Evolutionary conservation across 1,140 invertebrate genomes (phyloP).

Genomic region (Cyrtorhinus lividipennis): DNA sequence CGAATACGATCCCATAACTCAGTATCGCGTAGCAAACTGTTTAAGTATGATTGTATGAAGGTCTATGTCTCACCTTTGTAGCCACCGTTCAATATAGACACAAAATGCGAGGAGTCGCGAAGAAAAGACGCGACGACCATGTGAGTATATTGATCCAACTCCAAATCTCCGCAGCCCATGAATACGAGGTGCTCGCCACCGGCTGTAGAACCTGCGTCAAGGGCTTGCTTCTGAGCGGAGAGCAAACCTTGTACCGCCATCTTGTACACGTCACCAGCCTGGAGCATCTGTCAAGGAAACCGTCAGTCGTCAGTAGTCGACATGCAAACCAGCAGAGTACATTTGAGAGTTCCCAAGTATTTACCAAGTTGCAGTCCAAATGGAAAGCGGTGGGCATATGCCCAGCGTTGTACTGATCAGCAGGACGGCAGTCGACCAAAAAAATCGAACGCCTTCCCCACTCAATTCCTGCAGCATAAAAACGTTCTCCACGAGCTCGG

Average conservation of each 20-base stretch:
- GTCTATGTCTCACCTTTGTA: slow-evolving; percentile 47
- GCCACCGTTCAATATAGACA: slow-evolving; percentile 83
- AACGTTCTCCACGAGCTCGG: slow-evolving; percentile 62
- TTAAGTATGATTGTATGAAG: neutral
- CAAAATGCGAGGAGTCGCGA: slow-evolving; percentile 82
- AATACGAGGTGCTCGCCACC: slow-evolving; percentile 95
- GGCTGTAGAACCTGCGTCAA: slow-evolving; percentile 72
- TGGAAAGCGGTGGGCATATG: slow-evolving; percentile 95
- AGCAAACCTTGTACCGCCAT: slow-evolving; percentile 89
- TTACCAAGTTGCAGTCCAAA: slow-evolving; percentile 82
- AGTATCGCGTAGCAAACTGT: no score
- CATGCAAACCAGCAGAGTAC: no score
- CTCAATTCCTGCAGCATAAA: slow-evolving; percentile 24
- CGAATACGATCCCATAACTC: no score
- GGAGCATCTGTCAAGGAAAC: slow-evolving; percentile 55
- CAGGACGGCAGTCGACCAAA: slow-evolving; percentile 89
- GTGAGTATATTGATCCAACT: slow-evolving; percentile 81
- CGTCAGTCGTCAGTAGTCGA: no score
- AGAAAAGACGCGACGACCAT: slow-evolving; percentile 98
- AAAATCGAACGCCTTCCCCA: slow-evolving; percentile 61
- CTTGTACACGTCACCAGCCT: slow-evolving; percentile 84
- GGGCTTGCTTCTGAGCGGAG: slow-evolving; percentile 74
- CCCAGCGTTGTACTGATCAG: slow-evolving; percentile 92
- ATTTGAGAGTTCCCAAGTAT: slow-evolving; percentile 25
- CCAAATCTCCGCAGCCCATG: slow-evolving; percentile 82